Conservation (phyloP, 2,888 invertebrate genomes). For the Ennomos quercinarius region DNA sequence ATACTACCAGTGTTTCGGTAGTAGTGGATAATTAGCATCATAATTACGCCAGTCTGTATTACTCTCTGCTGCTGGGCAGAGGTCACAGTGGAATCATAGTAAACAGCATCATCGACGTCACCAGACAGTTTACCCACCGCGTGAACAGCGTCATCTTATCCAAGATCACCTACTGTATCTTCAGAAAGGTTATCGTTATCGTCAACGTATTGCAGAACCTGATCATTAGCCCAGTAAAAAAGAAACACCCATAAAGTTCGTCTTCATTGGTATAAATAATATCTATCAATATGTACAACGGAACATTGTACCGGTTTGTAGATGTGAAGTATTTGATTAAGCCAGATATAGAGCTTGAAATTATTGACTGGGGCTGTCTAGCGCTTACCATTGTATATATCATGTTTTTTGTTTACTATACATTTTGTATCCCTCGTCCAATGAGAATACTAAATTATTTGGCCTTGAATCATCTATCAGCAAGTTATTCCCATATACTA, state of each 20-base stretch:
- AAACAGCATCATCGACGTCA: too few species aligned
- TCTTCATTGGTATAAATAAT: not conserved
- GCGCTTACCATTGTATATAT: not conserved
- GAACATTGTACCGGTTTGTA: constrained; percentile 7
- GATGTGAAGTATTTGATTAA: constrained; percentile 1
- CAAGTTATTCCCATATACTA: constrained; percentile 10
- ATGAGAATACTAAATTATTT: constrained; percentile 16
- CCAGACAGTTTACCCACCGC: too few species aligned
- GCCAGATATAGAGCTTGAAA: not conserved
- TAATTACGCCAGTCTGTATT: too few species aligned
- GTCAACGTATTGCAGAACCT: too few species aligned
- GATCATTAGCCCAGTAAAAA: too few species aligned
- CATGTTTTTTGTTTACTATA: constrained; percentile 2
- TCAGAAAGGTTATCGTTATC: too few species aligned
- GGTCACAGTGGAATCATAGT: too few species aligned
- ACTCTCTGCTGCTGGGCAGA: too few species aligned
- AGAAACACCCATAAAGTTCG: not conserved
- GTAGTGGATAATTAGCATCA: too few species aligned
- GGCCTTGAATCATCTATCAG: constrained; percentile 5
- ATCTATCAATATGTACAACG: not conserved
- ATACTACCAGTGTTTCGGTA: too few species aligned
- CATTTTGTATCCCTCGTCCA: constrained; percentile 4
- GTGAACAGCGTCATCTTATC: too few species aligned
- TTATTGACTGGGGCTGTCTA: constrained; percentile 5
- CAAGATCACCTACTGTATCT: too few species aligned